Base-by-base conservation (phyloP, 2,797 vertebrate genomes). In the Melanotaenia maccullochi region DNA sequence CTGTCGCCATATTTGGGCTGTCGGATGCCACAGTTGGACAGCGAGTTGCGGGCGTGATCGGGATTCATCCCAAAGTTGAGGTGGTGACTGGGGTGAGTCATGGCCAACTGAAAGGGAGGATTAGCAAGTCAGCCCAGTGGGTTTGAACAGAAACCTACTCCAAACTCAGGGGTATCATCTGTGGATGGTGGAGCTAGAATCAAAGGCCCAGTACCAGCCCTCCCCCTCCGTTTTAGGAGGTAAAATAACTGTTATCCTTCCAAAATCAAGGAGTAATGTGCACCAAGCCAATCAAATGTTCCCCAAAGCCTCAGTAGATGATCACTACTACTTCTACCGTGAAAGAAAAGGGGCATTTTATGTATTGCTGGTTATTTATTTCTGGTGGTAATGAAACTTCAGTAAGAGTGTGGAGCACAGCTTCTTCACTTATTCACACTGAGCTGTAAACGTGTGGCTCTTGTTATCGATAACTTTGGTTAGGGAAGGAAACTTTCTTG, bases 11-110 rank as follows among this genome's bases (percentile, higher is more conserved):
- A 99, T 72, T 99, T 99, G 6, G 98, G 98, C 83, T 99, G 98
- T 4, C 98, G 95, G 89, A 99, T 99, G 38, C 98, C 97, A 54
- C 98, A 99, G 91, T 99, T 99, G 79, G 98, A 99, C 5, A 99
- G 93, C 4, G 97, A 98, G 89, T 99, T 99, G 71, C 98, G 96
- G 51, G 98, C 98, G 32, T 99, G 98, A 87, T 99, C 98, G 0
- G 98, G 97, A 86, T 99, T 99, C 98, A 99, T 99, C 77, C 98
- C 98, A 60, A 99, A 99, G 90, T 99, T 99, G 89, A 99, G 96
- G 90, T 99, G 98, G 90, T 99, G 97, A 74, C 98, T 99, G 5
- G 97, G 98, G 85, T 99, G 98, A 72, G 98, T 99, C 97, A 99
- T 98, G 71, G 96, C 97, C 86, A 99, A 93, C 98, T 99, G 87